Evolutionary conservation across 2,888 invertebrate genomes (phyloP).

Genomic region (Calliscelio sp.): DNA sequence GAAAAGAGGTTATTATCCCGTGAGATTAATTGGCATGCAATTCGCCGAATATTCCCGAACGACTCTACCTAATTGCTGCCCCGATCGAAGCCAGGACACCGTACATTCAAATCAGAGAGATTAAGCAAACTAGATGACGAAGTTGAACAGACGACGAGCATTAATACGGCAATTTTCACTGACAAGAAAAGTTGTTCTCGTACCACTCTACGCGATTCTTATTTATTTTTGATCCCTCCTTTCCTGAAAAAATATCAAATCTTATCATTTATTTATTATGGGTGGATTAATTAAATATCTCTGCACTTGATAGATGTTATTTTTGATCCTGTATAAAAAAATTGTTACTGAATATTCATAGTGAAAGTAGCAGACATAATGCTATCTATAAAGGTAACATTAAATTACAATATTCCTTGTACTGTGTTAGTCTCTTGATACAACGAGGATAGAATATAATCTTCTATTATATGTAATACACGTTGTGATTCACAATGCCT

Average conservation of each 20-base stretch:
- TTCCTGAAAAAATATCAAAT: not conserved
- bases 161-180: slow-evolving; percentile 64
- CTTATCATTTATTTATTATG: too few species aligned
- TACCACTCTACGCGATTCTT: not conserved
- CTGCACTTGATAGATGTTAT: too few species aligned
- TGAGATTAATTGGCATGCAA: slow-evolving; percentile 78
- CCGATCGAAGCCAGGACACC: slow-evolving; percentile 73
- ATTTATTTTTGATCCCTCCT: not conserved
- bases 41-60: slow-evolving; percentile 71
- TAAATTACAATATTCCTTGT: slow-evolving; percentile 22
- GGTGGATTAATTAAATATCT: too few species aligned
- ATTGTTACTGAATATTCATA: too few species aligned
- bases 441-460: slow-evolving; percentile 7
- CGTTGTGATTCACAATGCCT: slow-evolving; percentile 25
- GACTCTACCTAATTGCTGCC: slow-evolving; percentile 78
- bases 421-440: slow-evolving; percentile 13
- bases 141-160: slow-evolving; percentile 62
- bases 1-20: slow-evolving; percentile 76
- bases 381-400: slow-evolving; percentile 12
- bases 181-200: slow-evolving; percentile 42
- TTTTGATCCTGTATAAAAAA: too few species aligned
- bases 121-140: slow-evolving; percentile 68
- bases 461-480: slow-evolving; percentile 20
- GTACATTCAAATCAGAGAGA: slow-evolving; percentile 67
- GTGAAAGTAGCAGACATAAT: too few species aligned